phyloP scores from a whole-genome alignment of 2,113 vertebrate genomes.

The Ptychochromis oligacanthus region DNA sequence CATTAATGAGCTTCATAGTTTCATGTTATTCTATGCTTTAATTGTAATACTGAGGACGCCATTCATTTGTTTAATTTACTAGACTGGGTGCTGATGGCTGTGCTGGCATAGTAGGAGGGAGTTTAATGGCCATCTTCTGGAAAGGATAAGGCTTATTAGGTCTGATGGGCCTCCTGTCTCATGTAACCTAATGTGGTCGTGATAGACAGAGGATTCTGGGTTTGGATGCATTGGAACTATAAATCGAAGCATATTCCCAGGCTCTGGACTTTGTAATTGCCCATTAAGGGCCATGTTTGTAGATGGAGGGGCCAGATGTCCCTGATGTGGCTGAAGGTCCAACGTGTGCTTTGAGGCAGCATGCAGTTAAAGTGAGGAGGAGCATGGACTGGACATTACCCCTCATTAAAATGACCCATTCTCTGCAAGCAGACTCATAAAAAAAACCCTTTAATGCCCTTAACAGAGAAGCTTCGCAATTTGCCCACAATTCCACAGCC shows the following conservation, averaged over 20 bases:
- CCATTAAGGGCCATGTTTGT: conserved; percentile 73
- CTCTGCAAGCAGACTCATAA: conserved; percentile 63
- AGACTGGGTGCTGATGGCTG: conserved; percentile 63
- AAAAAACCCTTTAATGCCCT: conserved; percentile 76
- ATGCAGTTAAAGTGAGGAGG: conserved; percentile 62
- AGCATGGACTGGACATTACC: conserved; percentile 63
- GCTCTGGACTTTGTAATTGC: conserved; percentile 69
- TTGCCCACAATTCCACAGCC: conserved; percentile 62
- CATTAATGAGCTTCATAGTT: conserved; percentile 58
- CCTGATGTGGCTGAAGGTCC: conserved; percentile 64
- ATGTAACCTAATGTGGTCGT: conserved; percentile 73
- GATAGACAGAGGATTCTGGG: conserved; percentile 71
- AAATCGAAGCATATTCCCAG: conserved; percentile 68
- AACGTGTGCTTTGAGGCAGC: conserved; percentile 40
- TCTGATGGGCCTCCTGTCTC: conserved; percentile 78
- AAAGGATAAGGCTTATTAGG: conserved; percentile 78
- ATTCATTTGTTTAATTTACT: conserved; percentile 77
- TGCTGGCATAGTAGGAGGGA: conserved; percentile 45
- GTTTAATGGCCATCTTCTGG: conserved; percentile 74
- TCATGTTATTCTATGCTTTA: conserved; percentile 71
- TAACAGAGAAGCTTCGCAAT: conserved; percentile 72
- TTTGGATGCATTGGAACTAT: conserved; percentile 71
- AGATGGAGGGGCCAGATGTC: conserved; percentile 77
- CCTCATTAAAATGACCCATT: conserved; percentile 74
- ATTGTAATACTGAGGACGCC: conserved; percentile 67